Evolutionary conservation across 2,888 invertebrate genomes (phyloP).

Genomic region (Oligia strigilis): DNA sequence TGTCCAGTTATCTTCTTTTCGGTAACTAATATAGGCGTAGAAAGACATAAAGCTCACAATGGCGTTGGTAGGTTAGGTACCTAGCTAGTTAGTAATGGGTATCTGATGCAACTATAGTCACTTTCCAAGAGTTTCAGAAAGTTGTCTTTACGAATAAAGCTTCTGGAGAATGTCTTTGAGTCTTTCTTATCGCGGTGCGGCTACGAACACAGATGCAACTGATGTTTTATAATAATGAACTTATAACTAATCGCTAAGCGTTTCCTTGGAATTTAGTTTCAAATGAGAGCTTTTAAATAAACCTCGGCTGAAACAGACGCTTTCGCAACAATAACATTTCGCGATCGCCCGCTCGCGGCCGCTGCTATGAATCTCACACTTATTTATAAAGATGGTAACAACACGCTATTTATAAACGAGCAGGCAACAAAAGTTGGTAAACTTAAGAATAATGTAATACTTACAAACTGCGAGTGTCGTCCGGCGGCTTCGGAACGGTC

Average conservation of each 20-base stretch:
- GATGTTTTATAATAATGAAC: slow-evolving; percentile 3
- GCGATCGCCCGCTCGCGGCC: slow-evolving; percentile 67
- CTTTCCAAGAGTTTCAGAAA: slow-evolving; percentile 21
- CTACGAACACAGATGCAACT: slow-evolving; percentile 7
- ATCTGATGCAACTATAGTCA: not conserved
- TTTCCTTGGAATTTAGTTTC: slow-evolving; percentile 32
- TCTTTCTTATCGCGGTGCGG: not conserved
- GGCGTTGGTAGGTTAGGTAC: not conserved
- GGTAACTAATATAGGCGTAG: not conserved
- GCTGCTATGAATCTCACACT: slow-evolving; percentile 64
- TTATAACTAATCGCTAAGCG: slow-evolving; percentile 46
- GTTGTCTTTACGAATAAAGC: slow-evolving; percentile 19
- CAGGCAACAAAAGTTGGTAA: slow-evolving; percentile 53
- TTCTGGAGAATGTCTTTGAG: not conserved
- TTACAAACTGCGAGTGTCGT: slow-evolving; percentile 84
- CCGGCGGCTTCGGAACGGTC: slow-evolving; percentile 77
- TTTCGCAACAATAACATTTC: slow-evolving; percentile 75
- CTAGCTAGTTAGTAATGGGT: not conserved
- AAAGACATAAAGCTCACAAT: slow-evolving; percentile 1
- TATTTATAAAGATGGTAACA: slow-evolving; percentile 71
- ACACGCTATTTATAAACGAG: slow-evolving; percentile 62
- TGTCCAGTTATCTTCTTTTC: not conserved
- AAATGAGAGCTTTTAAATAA: slow-evolving; percentile 58
- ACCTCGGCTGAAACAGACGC: slow-evolving; percentile 65
- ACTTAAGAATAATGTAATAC: slow-evolving; percentile 69